Evolutionary conservation across 2,113 vertebrate genomes (phyloP).

Genomic region (Zeus faber): DNA sequence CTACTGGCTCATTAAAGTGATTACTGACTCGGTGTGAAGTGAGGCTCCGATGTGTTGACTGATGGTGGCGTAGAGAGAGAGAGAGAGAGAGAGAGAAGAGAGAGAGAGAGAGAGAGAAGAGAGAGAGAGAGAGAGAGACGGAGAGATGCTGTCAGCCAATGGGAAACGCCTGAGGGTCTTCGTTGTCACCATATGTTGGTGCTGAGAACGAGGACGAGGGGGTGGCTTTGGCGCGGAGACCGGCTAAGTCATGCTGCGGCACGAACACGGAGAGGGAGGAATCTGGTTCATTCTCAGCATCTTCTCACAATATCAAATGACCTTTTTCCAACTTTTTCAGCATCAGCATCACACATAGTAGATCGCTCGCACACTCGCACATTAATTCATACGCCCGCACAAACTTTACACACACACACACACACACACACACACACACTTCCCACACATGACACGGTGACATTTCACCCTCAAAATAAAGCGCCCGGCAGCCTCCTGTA

Average conservation of each 20-base stretch:
- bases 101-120: neutral
- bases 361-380: neutral
- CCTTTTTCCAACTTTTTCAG: no score
- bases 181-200: conserved; percentile 65
- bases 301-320: no score
- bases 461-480: conserved; percentile 18
- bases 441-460: no score
- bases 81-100: neutral
- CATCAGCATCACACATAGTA: neutral
- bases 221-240: conserved; percentile 36
- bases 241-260: conserved; percentile 9
- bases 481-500: no score
- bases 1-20: conserved; percentile 41
- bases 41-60: conserved; percentile 32
- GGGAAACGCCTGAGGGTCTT: conserved; percentile 50
- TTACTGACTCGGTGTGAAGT: conserved; percentile 45
- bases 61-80: neutral
- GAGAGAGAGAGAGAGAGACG: conserved; percentile 45
- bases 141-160: conserved; percentile 56
- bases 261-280: conserved; percentile 14
- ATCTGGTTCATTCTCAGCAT: conserved; percentile 27
- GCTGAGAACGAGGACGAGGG: conserved; percentile 46
- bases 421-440: conserved; percentile 14
- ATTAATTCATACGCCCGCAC: neutral
- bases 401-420: conserved; percentile 5